A percentile compares a stretch with the other conserved stretches of the same genome.
Conservation (phyloP, 23 tunicate species). For the Botrylloides violaceus region DNA sequence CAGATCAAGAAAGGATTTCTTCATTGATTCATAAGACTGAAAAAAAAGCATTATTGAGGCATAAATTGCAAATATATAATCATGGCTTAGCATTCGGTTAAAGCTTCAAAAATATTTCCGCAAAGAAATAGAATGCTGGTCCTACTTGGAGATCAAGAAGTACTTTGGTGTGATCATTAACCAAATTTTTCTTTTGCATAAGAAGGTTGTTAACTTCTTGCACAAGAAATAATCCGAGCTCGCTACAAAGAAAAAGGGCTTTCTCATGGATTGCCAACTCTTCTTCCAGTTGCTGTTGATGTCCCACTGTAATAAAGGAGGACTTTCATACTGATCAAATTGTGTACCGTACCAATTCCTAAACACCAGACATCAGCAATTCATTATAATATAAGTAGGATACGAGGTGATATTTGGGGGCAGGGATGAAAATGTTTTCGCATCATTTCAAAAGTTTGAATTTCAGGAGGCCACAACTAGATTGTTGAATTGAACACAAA, state of each 20-base stretch:
- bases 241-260: constrained; percentile 61
- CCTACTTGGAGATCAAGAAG: constrained; percentile 67
- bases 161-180: constrained; percentile 70
- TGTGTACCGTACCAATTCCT: too few species aligned
- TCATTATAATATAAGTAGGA: too few species aligned
- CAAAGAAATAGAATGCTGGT: too few species aligned
- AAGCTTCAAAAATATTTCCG: too few species aligned
- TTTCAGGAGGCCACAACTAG: too few species aligned
- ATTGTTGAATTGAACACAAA: neutral
- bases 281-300: constrained; percentile 30
- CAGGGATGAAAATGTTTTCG: too few species aligned
- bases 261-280: constrained; percentile 58
- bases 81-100: neutral
- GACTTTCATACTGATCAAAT: too few species aligned
- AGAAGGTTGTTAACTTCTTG: constrained; percentile 77
- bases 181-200: constrained; percentile 45
- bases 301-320: too few species aligned
- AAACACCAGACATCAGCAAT: too few species aligned
- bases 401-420: too few species aligned
- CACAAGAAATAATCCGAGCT: constrained; percentile 62
- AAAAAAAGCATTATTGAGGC: too few species aligned
- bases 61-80: neutral
- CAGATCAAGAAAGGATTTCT: constrained; percentile 48
- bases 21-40: constrained; percentile 29
- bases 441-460: too few species aligned